Conservation (phyloP, 2,888 invertebrate species). For the Agrochola circellaris region DNA sequence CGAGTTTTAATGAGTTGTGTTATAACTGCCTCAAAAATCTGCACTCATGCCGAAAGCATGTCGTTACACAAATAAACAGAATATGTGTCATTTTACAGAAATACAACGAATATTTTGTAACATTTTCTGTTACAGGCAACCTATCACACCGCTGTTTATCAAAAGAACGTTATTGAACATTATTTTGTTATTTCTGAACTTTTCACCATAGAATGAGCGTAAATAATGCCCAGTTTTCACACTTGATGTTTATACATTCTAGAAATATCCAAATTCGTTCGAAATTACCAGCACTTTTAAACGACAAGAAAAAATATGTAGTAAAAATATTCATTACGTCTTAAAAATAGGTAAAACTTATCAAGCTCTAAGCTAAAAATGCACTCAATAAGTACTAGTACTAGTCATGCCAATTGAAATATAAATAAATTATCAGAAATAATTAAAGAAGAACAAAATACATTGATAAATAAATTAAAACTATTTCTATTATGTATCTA, state of each 20-base stretch:
- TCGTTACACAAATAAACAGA: slow-evolving; percentile 33
- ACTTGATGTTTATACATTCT: not conserved
- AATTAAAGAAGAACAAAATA: no score
- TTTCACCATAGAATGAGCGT: not conserved
- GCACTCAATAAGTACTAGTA: not conserved
- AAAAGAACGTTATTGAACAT: not conserved
- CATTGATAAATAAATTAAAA: no score
- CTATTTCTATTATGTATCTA: no score
- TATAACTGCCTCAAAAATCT: slow-evolving; percentile 13
- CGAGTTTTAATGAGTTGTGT: slow-evolving; percentile 5
- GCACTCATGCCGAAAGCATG: slow-evolving; percentile 28
- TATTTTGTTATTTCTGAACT: not conserved
- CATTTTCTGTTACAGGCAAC: slow-evolving; percentile 45
- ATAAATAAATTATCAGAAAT: no score
- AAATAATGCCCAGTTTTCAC: not conserved
- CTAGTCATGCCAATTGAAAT: no score
- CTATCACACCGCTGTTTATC: slow-evolving; percentile 25
- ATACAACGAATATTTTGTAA: slow-evolving; percentile 60
- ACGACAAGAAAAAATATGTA: no score
- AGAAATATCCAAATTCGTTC: no score
- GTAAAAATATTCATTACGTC: no score
- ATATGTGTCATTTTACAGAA: slow-evolving; percentile 45
- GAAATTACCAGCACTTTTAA: no score
- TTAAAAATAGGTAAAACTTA: not conserved
- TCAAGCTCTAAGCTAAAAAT: not conserved